These are phyloP conservation scores for Sialia sialis DNA, from an alignment of 2,113 vertebrate genomes.

Conservation along the genomic window DNA sequence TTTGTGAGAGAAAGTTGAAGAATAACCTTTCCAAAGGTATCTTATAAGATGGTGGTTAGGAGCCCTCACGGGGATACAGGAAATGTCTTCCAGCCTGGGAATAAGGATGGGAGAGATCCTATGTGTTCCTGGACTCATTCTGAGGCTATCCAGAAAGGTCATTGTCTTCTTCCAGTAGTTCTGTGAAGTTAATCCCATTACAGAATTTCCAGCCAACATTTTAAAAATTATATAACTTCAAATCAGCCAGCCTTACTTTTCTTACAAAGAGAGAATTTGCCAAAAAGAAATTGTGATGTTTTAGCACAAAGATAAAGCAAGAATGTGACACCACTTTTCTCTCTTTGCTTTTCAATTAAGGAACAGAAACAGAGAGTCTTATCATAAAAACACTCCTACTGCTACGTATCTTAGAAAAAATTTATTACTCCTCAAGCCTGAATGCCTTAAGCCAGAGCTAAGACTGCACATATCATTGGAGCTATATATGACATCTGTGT, in stretches of 20 bases:
- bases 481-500: not conserved
- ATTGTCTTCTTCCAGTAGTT: not conserved
- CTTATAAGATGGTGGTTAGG: not conserved
- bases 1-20: not conserved
- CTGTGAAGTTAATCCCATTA: not conserved
- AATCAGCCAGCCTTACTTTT: not conserved
- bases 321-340: not conserved
- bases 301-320: not conserved
- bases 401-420: not conserved
- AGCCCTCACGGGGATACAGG: fast-evolving
- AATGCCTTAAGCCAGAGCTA: not conserved
- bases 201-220: not conserved
- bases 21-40: not conserved
- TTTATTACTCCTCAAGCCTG: not conserved
- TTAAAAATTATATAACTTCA: not conserved
- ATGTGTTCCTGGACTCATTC: not conserved
- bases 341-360: not conserved
- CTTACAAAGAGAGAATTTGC: not conserved
- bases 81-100: not conserved
- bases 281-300: not conserved
- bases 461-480: not conserved
- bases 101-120: not conserved
- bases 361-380: not conserved
- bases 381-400: not conserved
- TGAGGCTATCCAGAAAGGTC: not conserved